phyloP scores from a whole-genome alignment of 2,113 vertebrate species.

The Strix uralensis region DNA sequence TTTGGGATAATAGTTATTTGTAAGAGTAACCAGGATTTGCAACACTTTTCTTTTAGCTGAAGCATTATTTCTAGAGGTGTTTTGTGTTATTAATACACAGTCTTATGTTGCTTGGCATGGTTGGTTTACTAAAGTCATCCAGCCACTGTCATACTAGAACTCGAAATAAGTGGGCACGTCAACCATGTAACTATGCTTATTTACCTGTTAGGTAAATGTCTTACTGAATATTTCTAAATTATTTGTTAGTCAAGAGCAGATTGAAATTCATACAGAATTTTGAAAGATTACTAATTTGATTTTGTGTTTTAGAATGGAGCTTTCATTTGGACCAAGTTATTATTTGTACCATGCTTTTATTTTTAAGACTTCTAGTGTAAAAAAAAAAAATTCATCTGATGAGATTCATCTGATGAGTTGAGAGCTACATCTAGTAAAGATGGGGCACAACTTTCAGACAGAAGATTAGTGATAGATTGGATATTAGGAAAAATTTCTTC shows the following conservation, averaged over 20 bases:
- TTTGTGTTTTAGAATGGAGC: not conserved
- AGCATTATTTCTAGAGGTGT: not conserved
- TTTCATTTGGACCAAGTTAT: not conserved
- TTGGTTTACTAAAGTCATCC: not conserved
- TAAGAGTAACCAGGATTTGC: not conserved
- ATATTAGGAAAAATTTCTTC: not conserved
- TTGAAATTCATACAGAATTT: not conserved
- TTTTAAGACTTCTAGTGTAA: not conserved
- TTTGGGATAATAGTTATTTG: not conserved
- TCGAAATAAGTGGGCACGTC: not conserved
- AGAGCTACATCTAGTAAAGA: not conserved
- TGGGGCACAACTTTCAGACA: not conserved
- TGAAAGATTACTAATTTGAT: not conserved
- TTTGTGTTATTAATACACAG: not conserved
- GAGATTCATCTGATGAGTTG: not conserved
- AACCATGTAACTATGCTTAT: not conserved
- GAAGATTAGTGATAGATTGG: not conserved
- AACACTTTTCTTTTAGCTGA: not conserved
- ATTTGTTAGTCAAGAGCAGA: not conserved
- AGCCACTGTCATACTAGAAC: not conserved
- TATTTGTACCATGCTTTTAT: not conserved
- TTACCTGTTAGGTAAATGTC: not conserved
- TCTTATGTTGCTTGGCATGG: not conserved
- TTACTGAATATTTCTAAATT: constrained; percentile 2
- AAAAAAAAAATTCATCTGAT: not conserved